Base-by-base conservation (phyloP, 2,797 vertebrate species). In the Sus cebifrons region DNA sequence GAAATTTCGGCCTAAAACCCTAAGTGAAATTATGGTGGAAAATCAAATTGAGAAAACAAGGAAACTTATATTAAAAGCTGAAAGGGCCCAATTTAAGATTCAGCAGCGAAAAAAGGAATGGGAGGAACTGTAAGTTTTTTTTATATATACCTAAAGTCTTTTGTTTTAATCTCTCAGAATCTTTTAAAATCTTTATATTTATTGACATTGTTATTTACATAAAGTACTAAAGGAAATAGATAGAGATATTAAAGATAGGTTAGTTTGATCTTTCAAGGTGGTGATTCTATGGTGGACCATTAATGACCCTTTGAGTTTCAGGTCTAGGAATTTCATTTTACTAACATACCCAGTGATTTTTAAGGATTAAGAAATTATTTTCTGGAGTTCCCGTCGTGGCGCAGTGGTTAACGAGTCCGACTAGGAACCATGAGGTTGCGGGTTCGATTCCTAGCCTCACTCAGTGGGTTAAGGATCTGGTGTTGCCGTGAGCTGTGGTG, bases 51-150 rank as follows among this genome's bases (percentile, higher is more conserved):
- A 99, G 98, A 99, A 98, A 97, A 98, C 99, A 20, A 98, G 62
- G 79, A 99, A 99, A 96, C 98, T 98, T 62, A 97, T 98, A 2
- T 98, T 99, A 97, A 99, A 99, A 98, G 99, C 99, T 12, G 99
- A 99, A 56, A 98, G 97, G 82, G 98, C 99, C 64, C 99, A 98
- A 96, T 96, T 98, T 44, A 99, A 99, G 98, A 99, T 99, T 62
- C 97, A 98, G 88, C 99, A 99, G 95, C 99, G 99, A 87, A 99
- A 98, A 97, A 98, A 98, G 95, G 99, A 99, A 90, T 99, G 99
- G 99, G 98, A 98, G 0, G 98, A 99, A 92, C 83, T 99, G 99
- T 99, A 98, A 99, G 99, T 99, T 32, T 79, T 79, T 75, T 67
- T 60, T 17, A 49, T 6, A 49, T 49, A 49, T n/a, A 67, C 49